These are phyloP conservation scores for Scaptomyza hsui DNA, from an alignment of 1,140 invertebrate genomes.

Conservation along the genomic window DNA sequence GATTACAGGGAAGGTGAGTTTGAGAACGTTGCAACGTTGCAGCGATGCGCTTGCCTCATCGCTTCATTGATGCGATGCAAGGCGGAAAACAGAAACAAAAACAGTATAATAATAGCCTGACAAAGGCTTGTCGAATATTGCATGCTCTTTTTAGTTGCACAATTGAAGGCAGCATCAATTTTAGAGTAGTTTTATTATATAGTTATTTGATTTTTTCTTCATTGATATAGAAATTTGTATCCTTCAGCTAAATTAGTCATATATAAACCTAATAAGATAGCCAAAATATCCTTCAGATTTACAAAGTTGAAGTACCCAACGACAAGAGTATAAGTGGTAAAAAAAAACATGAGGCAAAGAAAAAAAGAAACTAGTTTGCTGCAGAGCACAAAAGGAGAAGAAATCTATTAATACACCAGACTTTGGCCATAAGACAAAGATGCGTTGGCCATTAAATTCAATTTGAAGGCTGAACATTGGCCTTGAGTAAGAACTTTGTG, in stretches of 20 bases:
- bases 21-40: neutral
- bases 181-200: too few relatives aligned
- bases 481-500: conserved; percentile 57
- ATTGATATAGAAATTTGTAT: too few relatives aligned
- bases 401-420: conserved; percentile 74
- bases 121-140: neutral
- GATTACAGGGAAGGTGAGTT: conserved; percentile 83
- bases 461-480: conserved; percentile 81
- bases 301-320: neutral
- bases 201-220: too few relatives aligned
- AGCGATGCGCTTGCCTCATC: neutral
- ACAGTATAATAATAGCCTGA: neutral
- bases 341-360: conserved; percentile 7
- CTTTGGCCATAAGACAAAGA: conserved; percentile 80
- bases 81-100: conserved; percentile 1
- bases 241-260: too few relatives aligned
- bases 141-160: neutral
- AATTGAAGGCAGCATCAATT: too few relatives aligned
- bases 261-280: neutral
- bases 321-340: neutral
- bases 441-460: conserved; percentile 82
- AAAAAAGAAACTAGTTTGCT: conserved; percentile 65
- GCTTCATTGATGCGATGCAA: conserved; percentile 15
- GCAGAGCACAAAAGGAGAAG: conserved; percentile 40
- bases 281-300: neutral